Base-by-base conservation (phyloP, 2,888 invertebrate species). In the Drosophila limbata region DNA sequence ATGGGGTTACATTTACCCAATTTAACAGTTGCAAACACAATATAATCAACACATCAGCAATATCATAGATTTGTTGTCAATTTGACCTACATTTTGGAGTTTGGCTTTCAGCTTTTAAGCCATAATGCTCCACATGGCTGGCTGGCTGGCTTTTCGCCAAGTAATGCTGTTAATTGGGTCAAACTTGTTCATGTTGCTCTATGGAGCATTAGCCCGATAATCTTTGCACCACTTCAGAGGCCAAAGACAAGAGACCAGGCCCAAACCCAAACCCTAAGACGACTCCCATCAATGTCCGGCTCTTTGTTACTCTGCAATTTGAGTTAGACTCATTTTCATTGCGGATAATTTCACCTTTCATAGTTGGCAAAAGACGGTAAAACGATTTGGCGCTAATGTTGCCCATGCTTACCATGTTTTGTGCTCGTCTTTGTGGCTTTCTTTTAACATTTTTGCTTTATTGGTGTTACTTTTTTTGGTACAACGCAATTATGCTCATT, bases 301-400 rank as follows among this genome's bases (percentile, higher is more conserved):
- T 76, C 64, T 76, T 77, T 76, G 77, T 62, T 56, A 44, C 47
- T 61, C 48, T 13, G 40, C 28, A 13, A 4, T 28, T n/a, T 47
- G 28, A 9, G 39, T 10, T 59, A 62, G 40, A 65, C 77, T 73
- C 73, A 73, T 76, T 76, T 77, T 70, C 76, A 81, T 76, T 65
- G 82, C 59, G 69, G 62, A 78, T 77, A 87, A 84, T 84, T 84
- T 84, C 87, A 81, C 87, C 87, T 82, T 84, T 86, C 72, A 78
- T 73, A 66, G 60, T 55, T 59, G 56, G 63, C 69, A 77, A 73
- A 71, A 77, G 79, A 80, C 67, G 80, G 62, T 71, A 71, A 84
- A 73, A 79, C 84, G 83, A 80, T 87, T 82, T 77, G 55, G 70
- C 76, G 64, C 65, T 87, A 82, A 84, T 82, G 84, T 87, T 83